Conservation (phyloP, 2,797 vertebrate genomes). For the Sebastes minor region DNA sequence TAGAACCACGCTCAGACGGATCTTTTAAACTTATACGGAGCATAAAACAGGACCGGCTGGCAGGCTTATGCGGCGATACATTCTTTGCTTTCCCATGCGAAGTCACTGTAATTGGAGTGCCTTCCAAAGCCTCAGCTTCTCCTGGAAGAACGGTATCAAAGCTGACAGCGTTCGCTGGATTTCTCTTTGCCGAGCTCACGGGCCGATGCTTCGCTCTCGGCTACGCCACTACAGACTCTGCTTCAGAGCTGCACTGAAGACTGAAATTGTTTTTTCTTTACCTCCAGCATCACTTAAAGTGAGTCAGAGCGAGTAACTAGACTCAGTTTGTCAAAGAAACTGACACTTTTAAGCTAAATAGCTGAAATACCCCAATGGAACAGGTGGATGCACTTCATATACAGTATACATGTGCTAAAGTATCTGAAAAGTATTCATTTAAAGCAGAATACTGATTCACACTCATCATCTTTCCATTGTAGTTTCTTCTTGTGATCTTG, state of each 20-base stretch:
- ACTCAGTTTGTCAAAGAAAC: background rate
- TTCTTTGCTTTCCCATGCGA: constrained; percentile 44
- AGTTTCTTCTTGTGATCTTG: background rate
- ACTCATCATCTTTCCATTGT: background rate
- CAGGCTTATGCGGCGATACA: constrained; percentile 25
- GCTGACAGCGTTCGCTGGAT: constrained; percentile 51
- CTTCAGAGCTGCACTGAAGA: background rate
- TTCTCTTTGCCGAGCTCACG: constrained; percentile 16
- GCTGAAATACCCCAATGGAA: background rate
- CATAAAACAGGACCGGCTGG: constrained; percentile 22
- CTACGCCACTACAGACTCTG: background rate
- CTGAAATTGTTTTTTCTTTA: background rate
- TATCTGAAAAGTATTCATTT: background rate
- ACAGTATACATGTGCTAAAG: too few species aligned
- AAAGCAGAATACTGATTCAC: background rate
- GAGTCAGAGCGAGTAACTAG: background rate
- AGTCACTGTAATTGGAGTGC: constrained; percentile 62
- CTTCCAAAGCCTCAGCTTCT: constrained; percentile 58
- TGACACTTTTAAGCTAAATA: background rate
- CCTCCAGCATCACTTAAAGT: constrained; percentile 11
- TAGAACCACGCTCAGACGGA: constrained; percentile 2
- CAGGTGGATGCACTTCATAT: background rate
- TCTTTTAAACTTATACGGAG: background rate
- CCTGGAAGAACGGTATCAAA: constrained; percentile 57
- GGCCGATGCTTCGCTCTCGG: background rate